Evolutionary conservation across 2,888 invertebrate species (phyloP), one percentile per base, ranked within the genome.

Genomic region (Trachelus stipa): DNA sequence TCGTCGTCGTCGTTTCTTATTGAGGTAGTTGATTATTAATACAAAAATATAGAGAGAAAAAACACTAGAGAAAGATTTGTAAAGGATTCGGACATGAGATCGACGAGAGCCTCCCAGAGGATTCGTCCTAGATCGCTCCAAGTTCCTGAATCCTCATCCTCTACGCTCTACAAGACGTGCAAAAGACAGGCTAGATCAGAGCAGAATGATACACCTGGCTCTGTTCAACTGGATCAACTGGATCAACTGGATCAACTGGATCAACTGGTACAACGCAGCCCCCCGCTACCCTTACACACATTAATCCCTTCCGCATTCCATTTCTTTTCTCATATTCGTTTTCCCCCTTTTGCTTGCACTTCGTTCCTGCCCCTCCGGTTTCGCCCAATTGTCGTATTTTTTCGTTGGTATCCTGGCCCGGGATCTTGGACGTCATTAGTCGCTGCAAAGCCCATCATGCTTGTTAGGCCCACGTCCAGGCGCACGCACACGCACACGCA

Each of bases 371-470:
- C 71, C 31, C 12, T 34, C 71, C 56, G 23, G 56, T 9, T 56
- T 56, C 23, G 23, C 56, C 56, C 56, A 56, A 23, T 56, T 56
- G 4, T 56, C 40, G 23, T 23, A 56, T 23, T 56, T 56, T 56
- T 56, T 23, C 23, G 56, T 56, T 56, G 56, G 56, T 23, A 56
- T 56, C 23, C 56, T 23, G 56, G 56, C 56, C 56, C 31, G 74
- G 74, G 35, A 30, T 12, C 34, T 74, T 34, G 82, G 78, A 85
- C 85, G 87, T 80, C 81, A 90, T 91, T 92, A 91, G 90, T 91
- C 89, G 91, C 91, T 91, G 91, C 91, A 90, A 91, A 91, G 91
- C 91, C 88, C 87, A 87, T 56, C 92, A 91, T 91, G 91, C 91
- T 91, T 87, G 90, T 91, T 91, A 91, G 89, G 88, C 77, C 3